Evolutionary conservation across 2,113 vertebrate genomes (phyloP).

Genomic region (Spheniscus mendiculus): DNA sequence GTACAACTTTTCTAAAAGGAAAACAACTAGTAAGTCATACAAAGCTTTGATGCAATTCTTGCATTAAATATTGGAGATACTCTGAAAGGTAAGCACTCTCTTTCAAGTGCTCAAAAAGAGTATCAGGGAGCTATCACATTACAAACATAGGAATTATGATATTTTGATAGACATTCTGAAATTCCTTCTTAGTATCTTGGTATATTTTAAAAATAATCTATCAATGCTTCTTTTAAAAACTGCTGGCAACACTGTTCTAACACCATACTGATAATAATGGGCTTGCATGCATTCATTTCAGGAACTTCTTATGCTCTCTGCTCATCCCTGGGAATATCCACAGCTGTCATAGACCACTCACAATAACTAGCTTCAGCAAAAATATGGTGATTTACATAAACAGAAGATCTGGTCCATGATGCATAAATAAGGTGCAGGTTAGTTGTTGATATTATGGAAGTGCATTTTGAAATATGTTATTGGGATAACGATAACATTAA

Average conservation of each 20-base stretch:
- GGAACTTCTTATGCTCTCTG: neutral
- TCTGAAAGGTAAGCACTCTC: neutral
- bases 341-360: neutral
- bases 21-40: neutral
- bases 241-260: neutral
- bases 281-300: neutral
- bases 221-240: neutral
- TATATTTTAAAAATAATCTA: neutral
- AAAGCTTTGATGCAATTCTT: neutral
- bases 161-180: neutral
- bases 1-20: neutral
- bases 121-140: neutral
- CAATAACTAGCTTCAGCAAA: conserved; percentile 30
- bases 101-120: neutral
- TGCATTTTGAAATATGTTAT: neutral
- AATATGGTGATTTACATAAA: neutral
- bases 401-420: neutral
- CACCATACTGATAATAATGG: neutral
- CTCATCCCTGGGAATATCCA: conserved; percentile 6
- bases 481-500: neutral
- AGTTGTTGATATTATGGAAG: neutral
- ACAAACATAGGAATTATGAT: neutral
- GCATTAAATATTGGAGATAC: neutral
- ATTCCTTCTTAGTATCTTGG: neutral
- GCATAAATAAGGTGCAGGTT: neutral